Conservation (phyloP, 2,113 vertebrate species). For the Procavia capensis region DNA sequence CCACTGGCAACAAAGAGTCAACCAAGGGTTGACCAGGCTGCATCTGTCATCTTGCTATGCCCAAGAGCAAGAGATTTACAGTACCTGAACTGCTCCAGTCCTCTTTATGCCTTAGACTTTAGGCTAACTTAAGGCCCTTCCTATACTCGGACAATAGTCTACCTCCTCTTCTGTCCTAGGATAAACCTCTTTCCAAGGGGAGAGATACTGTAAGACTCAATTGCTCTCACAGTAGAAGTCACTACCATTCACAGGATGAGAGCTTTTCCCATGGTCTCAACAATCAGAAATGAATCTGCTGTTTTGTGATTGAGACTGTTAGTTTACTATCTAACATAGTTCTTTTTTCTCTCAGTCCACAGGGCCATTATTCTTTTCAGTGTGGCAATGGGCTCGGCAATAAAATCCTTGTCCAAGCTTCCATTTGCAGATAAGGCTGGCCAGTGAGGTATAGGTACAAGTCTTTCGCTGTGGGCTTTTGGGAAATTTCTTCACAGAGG, state of each 20-base stretch:
- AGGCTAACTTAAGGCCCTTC: background rate
- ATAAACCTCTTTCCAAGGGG: background rate
- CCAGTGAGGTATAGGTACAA: background rate
- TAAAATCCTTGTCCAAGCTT: background rate
- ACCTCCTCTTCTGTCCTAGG: background rate
- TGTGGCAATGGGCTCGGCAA: background rate
- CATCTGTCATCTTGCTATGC: background rate
- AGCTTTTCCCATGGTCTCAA: background rate
- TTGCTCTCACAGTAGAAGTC: background rate
- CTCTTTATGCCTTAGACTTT: background rate
- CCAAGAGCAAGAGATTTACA: background rate
- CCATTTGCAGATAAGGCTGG: background rate
- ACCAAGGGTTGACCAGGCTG: background rate
- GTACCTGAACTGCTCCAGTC: background rate
- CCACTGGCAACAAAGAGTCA: background rate
- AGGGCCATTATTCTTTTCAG: background rate
- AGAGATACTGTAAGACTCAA: background rate
- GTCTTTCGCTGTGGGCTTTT: constrained; percentile 5
- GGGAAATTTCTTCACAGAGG: background rate
- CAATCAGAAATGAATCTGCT: background rate
- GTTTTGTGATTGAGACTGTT: background rate
- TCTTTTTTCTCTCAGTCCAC: background rate
- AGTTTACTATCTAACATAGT: background rate
- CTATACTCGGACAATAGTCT: background rate
- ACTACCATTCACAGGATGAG: background rate